Percentiles rank a stretch among this genome's conserved stretches.
phyloP scores from a whole-genome alignment of 2,888 invertebrate species.

The Hetaerina titia region DNA sequence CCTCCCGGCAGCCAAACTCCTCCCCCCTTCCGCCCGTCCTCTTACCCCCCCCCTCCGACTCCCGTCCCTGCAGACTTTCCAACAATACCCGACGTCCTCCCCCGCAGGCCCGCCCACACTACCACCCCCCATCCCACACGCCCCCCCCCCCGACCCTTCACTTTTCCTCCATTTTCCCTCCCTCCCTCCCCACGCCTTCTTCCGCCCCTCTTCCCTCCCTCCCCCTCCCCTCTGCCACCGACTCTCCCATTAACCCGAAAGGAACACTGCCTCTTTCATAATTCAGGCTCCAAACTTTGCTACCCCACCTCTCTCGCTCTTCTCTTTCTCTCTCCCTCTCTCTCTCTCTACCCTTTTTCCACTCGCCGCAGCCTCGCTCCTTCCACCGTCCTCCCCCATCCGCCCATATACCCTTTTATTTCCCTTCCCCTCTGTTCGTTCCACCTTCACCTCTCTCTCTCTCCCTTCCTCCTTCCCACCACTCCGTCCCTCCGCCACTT shows the following conservation, averaged over 20 bases:
- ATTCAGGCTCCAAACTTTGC: conserved; percentile 60
- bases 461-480: not conserved
- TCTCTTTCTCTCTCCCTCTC: conserved; percentile 5
- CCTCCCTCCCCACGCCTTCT: not conserved
- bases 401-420: not conserved
- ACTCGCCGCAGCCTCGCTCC: not conserved
- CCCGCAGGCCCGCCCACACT: not conserved
- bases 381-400: not conserved
- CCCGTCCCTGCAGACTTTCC: not conserved
- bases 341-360: not conserved
- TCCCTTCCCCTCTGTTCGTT: not conserved
- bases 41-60: too few species aligned
- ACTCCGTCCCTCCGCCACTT: not conserved
- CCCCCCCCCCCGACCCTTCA: not conserved
- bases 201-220: not conserved
- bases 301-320: not conserved
- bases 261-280: conserved; percentile 66
- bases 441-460: not conserved
- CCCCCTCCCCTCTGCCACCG: not conserved
- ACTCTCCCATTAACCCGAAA: conserved; percentile 56
- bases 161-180: not conserved
- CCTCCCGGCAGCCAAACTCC: too few species aligned
- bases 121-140: not conserved
- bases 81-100: conserved; percentile 10
- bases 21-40: not conserved